Conservation (phyloP, 1,140 invertebrate species). For the Drosophila elegans region DNA sequence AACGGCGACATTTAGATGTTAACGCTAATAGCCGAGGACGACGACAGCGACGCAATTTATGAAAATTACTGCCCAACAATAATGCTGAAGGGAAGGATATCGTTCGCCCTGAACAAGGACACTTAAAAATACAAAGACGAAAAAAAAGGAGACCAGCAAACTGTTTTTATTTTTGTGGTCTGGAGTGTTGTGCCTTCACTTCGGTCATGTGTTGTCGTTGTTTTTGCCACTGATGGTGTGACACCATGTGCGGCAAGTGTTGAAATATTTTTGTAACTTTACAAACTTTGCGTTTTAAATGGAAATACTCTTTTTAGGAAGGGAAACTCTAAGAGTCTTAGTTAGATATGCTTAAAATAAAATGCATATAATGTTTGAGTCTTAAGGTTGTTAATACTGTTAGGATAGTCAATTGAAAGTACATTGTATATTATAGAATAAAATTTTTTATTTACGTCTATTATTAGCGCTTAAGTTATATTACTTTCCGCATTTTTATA, state of each 20-base stretch:
- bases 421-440: too few relatives aligned
- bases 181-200: conserved; percentile 44
- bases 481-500: too few relatives aligned
- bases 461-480: too few relatives aligned
- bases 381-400: too few relatives aligned
- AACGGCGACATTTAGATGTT: conserved; percentile 69
- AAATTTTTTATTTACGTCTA: too few relatives aligned
- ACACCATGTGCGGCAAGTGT: conserved; percentile 80
- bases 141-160: conserved; percentile 6
- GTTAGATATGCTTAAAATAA: too few relatives aligned
- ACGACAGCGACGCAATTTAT: conserved; percentile 65
- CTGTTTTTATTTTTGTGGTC: conserved; percentile 46
- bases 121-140: conserved; percentile 44
- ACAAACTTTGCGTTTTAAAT: conserved; percentile 68
- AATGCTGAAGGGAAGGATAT: conserved; percentile 50
- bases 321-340: neutral
- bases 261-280: conserved; percentile 79
- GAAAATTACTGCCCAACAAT: conserved; percentile 72
- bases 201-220: conserved; percentile 47
- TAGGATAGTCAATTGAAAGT: too few relatives aligned
- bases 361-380: too few relatives aligned
- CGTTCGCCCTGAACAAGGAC: conserved; percentile 62
- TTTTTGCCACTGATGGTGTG: conserved; percentile 53
- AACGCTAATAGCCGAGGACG: conserved; percentile 76
- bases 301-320: conserved; percentile 20